phyloP scores from a whole-genome alignment of 2,113 vertebrate genomes.

The Typhlomys cinereus region DNA sequence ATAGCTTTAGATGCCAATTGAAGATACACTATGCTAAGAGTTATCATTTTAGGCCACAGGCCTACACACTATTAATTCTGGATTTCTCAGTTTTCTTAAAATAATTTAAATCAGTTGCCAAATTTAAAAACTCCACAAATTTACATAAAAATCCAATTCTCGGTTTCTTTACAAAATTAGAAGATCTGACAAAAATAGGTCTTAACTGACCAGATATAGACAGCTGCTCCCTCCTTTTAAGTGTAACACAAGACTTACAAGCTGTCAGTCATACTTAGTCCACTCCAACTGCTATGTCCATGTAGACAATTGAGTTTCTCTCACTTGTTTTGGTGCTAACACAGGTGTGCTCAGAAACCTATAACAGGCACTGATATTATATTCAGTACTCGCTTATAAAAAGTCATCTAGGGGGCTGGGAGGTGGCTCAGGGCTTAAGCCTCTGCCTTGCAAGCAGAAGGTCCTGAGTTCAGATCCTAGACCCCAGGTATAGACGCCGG shows the following conservation, averaged over 20 bases:
- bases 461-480: no score
- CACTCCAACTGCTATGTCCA: background rate
- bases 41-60: conserved; percentile 11
- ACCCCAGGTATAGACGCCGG: no score
- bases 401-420: background rate
- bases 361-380: background rate
- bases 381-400: background rate
- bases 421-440: no score
- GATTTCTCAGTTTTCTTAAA: conserved; percentile 52
- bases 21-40: background rate
- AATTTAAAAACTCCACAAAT: conserved; percentile 48
- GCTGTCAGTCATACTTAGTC: background rate
- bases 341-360: background rate
- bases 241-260: background rate
- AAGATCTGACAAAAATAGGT: conserved; percentile 54
- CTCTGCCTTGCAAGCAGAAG: no score
- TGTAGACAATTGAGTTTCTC: background rate
- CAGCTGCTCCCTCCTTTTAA: conserved; percentile 9
- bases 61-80: conserved; percentile 44
- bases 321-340: background rate
- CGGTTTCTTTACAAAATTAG: conserved; percentile 55
- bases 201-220: background rate
- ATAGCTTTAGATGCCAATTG: background rate
- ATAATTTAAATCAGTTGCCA: conserved; percentile 44
- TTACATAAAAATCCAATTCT: conserved; percentile 56